Evolutionary conservation across 2,888 invertebrate genomes (phyloP), one percentile per base, ranked within the genome.

Genomic region (Bellardia bayeri): DNA sequence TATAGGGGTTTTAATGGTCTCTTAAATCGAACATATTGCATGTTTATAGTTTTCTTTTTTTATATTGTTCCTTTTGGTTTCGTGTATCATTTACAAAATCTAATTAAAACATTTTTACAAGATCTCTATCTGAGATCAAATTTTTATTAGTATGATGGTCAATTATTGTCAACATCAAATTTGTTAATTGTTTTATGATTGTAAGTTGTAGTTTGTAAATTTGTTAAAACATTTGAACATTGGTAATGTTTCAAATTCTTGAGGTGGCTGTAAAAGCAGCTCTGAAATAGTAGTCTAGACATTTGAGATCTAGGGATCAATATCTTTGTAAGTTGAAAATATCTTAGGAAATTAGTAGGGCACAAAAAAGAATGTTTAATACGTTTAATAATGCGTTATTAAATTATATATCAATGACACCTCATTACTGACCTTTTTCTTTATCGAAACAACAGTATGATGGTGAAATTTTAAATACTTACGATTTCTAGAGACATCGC

Each of bases 1-100:
- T 72, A 84, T 87, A 63, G 54, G 87, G 87, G 87, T 63, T 37
- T 71, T 51, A 64, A 63, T 82, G 23, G 49, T 33, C n/a, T 16
- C n/a, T 71, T 63, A 54, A 69, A 68, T 68, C 51, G 42, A 74
- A 51, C 51, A 45, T 68, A 66, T 84, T 81, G 69, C 71, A 64
- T 75, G 69, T 33, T 72, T n/a, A 37, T 80, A 51, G 74, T 42
- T 54, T 49, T 13, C 14, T 42, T 66, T 66, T 13, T 56, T 45
- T 56, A 8, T 16, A 40, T 14, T 23, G 23, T 23, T 23, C 23
- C 23, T 51, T 40, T 56, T 9, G 56, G 6, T 7, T 40, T 80
- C 75, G 45, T 71, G 63, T 76, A 61, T 66, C 86, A 72, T 9
- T 56, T 68, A 63, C 16, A 71, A 80, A 68, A 58, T 71, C 37